phyloP scores from a whole-genome alignment of 2,113 vertebrate genomes.

The Delphinus delphis region DNA sequence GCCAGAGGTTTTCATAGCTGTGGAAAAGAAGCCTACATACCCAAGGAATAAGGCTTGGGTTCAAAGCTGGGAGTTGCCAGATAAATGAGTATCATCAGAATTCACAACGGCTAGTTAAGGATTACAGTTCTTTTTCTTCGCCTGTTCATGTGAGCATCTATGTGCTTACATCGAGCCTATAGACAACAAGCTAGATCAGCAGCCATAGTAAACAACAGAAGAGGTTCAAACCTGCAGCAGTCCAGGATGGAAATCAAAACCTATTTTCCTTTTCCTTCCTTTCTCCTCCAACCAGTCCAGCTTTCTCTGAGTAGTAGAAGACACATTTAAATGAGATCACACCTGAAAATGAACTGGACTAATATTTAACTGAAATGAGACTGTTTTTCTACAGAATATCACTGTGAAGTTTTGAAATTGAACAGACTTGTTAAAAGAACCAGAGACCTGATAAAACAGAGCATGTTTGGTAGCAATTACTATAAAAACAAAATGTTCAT shows the following conservation, averaged over 20 bases:
- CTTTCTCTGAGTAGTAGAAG: not conserved
- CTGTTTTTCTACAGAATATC: not conserved
- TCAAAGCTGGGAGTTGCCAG: not conserved
- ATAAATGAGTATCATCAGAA: not conserved
- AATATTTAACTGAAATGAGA: not conserved
- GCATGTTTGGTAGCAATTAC: not conserved
- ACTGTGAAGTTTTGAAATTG: not conserved
- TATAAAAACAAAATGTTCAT: not conserved
- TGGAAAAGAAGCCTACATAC: not conserved
- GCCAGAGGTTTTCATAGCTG: not conserved
- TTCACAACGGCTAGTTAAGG: not conserved
- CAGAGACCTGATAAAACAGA: not conserved
- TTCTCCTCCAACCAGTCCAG: not conserved
- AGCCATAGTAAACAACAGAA: not conserved
- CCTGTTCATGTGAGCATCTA: not conserved
- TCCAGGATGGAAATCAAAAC: not conserved
- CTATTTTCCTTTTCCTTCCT: not conserved
- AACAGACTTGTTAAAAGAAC: not conserved
- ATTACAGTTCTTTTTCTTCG: not conserved
- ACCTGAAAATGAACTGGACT: not conserved
- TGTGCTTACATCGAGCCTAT: not conserved
- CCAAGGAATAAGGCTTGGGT: not conserved
- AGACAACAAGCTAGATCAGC: not conserved
- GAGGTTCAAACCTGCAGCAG: not conserved
- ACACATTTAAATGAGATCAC: not conserved